Conservation (phyloP, 2,888 invertebrate genomes). For the Scaptodrosophila latifasciaeformis region DNA sequence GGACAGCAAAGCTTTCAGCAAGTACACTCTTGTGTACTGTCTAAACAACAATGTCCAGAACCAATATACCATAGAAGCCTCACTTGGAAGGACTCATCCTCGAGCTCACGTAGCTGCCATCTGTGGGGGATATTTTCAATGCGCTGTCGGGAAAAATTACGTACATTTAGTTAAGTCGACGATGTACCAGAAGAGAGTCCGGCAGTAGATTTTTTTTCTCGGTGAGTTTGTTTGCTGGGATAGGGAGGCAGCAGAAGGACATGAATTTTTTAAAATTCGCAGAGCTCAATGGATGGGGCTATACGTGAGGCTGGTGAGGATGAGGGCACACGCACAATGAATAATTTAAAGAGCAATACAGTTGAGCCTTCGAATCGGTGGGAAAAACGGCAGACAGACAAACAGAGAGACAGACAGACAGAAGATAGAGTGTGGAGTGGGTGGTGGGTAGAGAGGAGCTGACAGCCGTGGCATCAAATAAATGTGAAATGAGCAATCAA, state of each 20-base stretch:
- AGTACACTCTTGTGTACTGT: too few relatives aligned
- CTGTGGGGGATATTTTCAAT: constrained; percentile 57
- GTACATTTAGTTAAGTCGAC: constrained; percentile 60
- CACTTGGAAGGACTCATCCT: too few relatives aligned
- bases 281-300: constrained; percentile 26
- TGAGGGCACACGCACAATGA: constrained; percentile 47
- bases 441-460: constrained; percentile 7
- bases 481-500: constrained; percentile 71
- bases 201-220: constrained; percentile 25
- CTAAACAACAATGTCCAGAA: background rate
- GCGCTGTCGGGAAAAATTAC: constrained; percentile 65
- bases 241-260: constrained; percentile 54
- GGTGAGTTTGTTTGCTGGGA: constrained; percentile 25
- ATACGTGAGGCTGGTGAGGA: constrained; percentile 6
- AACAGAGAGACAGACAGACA: background rate
- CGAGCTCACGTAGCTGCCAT: background rate
- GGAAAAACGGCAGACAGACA: background rate
- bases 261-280: constrained; percentile 64
- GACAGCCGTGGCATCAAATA: constrained; percentile 53
- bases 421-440: background rate
- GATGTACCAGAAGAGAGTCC: constrained; percentile 11
- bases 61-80: background rate
- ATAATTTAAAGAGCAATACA: constrained; percentile 49
- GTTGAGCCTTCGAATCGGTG: too few relatives aligned
- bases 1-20: too few relatives aligned